Percentiles rank a stretch among this genome's conserved stretches.
These are phyloP conservation scores for Rhinichthys osculus DNA, from an alignment of 2,797 vertebrate species.

Conservation along the genomic window DNA sequence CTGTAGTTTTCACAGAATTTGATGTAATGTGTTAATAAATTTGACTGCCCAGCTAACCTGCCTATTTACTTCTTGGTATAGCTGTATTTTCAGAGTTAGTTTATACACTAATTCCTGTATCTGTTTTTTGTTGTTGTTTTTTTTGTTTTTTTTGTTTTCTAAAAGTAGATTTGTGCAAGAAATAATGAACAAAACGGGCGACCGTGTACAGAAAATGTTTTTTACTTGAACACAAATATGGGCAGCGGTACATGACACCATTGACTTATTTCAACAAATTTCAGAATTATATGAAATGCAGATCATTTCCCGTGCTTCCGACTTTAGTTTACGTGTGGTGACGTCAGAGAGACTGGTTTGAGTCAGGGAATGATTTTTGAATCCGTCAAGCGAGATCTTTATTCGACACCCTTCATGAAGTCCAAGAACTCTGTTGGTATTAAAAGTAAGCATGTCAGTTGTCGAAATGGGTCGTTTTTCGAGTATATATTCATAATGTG, in stretches of 20 bases:
- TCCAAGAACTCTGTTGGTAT: constrained; percentile 81
- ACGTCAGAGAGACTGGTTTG: constrained; percentile 12
- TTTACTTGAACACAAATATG: constrained; percentile 13
- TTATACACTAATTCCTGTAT: background rate
- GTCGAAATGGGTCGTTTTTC: background rate
- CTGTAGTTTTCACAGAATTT: constrained; percentile 58
- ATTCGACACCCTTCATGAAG: constrained; percentile 86
- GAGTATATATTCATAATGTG: background rate
- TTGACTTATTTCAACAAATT: background rate
- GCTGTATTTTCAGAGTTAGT: background rate
- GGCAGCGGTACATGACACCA: background rate
- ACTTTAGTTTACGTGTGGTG: background rate
- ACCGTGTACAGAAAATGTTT: constrained; percentile 4
- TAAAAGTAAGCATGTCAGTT: constrained; percentile 7
- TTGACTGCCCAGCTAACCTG: constrained; percentile 20
- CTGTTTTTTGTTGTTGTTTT: no score
- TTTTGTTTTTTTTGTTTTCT: background rate
- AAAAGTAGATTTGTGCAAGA: background rate
- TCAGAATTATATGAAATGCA: constrained; percentile 16
- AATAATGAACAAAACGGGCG: background rate
- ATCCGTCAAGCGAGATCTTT: constrained; percentile 55
- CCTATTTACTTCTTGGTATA: background rate
- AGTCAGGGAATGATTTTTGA: constrained; percentile 31
- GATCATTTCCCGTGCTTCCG: constrained; percentile 7
- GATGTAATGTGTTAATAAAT: constrained; percentile 70